A percentile compares a stretch with the other conserved stretches of the same genome.
phyloP scores from a whole-genome alignment of 2,888 invertebrate species.

The Gonocerus acuteangulatus region DNA sequence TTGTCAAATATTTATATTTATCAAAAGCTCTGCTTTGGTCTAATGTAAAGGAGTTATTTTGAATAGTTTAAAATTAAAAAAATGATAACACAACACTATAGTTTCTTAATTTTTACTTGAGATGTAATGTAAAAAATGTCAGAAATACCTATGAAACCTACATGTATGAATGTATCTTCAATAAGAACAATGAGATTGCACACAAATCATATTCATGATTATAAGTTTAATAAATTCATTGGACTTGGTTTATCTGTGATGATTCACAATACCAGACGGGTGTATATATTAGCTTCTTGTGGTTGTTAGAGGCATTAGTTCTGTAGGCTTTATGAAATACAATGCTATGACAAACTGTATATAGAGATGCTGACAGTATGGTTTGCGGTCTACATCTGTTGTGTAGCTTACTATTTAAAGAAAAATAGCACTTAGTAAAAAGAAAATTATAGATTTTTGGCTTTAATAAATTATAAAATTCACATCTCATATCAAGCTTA shows the following conservation, averaged over 20 bases:
- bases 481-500: conserved; percentile 23
- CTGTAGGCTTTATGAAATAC: conserved; percentile 11
- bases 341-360: conserved; percentile 17
- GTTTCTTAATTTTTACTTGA: too few species aligned
- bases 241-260: conserved; percentile 23
- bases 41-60: too few species aligned
- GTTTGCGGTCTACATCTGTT: conserved; percentile 2
- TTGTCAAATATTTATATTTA: too few species aligned
- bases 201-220: not conserved
- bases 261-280: conserved; percentile 20
- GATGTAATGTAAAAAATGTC: not conserved
- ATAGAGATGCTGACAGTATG: conserved; percentile 5
- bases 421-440: conserved; percentile 14
- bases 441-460: conserved; percentile 16
- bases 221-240: conserved; percentile 5
- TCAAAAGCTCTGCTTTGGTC: too few species aligned
- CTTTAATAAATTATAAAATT: conserved; percentile 18
- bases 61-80: too few species aligned
- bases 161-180: not conserved
- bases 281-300: conserved; percentile 22
- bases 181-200: not conserved
- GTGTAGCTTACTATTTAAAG: conserved; percentile 8
- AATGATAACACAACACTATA: too few species aligned
- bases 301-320: conserved; percentile 19
- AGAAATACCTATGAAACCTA: not conserved